Evolutionary conservation across 2,113 vertebrate species (phyloP).

Genomic region (Petromus typicus): DNA sequence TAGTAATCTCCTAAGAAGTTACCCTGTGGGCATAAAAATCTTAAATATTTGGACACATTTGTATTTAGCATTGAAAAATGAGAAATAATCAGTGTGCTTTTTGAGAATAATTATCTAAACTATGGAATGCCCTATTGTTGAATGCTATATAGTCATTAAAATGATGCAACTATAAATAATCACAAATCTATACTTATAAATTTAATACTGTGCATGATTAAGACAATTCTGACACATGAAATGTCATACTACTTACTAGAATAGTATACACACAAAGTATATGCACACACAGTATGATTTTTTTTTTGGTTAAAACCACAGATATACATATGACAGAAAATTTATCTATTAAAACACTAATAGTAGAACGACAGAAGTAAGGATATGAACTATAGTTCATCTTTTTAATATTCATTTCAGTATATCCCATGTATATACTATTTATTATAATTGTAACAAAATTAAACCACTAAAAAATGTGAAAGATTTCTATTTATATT

Average conservation of each 20-base stretch:
- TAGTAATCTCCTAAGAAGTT: not conserved
- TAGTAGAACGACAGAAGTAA: not conserved
- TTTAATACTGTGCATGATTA: not conserved
- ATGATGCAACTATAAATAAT: not conserved
- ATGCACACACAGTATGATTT: not conserved
- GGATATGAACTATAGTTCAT: not conserved
- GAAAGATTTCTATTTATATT: not conserved
- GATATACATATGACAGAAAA: not conserved
- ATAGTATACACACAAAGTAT: not conserved
- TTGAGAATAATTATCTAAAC: not conserved
- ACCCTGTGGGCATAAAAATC: rapidly evolving
- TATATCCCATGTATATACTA: not conserved
- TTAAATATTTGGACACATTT: not conserved
- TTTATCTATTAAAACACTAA: conserved; percentile 3
- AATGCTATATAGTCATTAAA: not conserved
- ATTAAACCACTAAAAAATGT: conserved; percentile 23
- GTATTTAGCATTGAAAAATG: not conserved
- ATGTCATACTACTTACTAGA: not conserved
- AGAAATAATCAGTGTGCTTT: not conserved
- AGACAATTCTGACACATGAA: not conserved
- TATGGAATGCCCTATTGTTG: not conserved
- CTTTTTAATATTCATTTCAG: not conserved
- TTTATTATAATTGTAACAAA: not conserved
- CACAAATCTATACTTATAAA: conserved; percentile 12
- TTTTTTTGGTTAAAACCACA: conserved; percentile 13